Evolutionary conservation across 2,797 vertebrate species (phyloP).

Genomic region (Lemur catta): DNA sequence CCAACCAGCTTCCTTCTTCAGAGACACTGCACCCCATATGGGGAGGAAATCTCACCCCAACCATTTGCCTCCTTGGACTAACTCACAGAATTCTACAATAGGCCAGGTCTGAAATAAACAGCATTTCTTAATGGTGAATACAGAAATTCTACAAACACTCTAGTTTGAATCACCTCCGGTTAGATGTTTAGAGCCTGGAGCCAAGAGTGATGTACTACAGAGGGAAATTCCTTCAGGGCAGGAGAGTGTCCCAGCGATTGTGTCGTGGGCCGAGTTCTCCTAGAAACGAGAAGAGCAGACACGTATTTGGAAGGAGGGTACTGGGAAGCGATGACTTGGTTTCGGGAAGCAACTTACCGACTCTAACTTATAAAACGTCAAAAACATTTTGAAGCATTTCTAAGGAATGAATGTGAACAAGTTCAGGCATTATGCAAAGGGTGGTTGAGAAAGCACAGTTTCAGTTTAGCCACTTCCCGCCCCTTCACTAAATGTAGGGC

Average conservation of each 20-base stretch:
- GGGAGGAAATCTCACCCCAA: background rate
- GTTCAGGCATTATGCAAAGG: background rate
- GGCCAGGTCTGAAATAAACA: background rate
- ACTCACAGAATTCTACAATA: background rate
- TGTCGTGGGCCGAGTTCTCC: background rate
- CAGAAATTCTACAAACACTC: background rate
- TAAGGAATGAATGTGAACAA: background rate
- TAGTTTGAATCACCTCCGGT: background rate
- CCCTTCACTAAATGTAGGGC: fast-evolving
- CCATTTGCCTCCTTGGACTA: background rate
- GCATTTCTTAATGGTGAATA: background rate
- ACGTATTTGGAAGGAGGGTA: background rate
- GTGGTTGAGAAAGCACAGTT: fast-evolving
- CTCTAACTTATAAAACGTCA: background rate
- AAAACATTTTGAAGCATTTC: background rate
- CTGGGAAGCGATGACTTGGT: background rate
- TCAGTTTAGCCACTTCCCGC: fast-evolving
- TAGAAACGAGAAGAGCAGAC: background rate
- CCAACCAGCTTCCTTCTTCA: background rate
- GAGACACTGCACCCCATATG: background rate
- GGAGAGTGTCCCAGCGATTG: background rate
- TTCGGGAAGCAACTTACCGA: background rate
- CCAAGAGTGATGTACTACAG: background rate
- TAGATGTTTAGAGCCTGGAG: background rate
- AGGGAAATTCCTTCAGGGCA: background rate